phyloP scores from a whole-genome alignment of 1,140 invertebrate species.

The Apocrypta bakeri region DNA sequence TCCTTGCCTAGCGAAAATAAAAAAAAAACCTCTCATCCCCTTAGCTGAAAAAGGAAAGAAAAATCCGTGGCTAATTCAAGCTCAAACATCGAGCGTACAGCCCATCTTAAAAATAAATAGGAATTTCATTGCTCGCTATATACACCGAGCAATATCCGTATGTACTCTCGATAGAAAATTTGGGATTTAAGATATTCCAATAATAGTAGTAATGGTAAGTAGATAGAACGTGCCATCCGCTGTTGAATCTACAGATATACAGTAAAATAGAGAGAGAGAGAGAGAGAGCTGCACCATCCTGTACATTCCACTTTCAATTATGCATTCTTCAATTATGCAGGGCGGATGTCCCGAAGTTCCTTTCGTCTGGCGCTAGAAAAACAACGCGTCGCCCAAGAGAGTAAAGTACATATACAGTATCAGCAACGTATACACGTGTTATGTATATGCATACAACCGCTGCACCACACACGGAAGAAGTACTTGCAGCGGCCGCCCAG shows the following conservation, averaged over 20 bases:
- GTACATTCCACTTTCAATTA: conserved; percentile 27
- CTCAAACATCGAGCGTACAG: not conserved
- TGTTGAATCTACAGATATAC: not conserved
- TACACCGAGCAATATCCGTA: too few relatives aligned
- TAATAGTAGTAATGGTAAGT: not conserved
- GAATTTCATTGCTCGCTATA: not conserved
- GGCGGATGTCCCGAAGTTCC: not conserved
- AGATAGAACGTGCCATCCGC: not conserved
- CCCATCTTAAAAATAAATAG: conserved; percentile 21
- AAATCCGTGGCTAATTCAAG: conserved; percentile 9
- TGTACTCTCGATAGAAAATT: not conserved
- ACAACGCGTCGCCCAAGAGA: not conserved
- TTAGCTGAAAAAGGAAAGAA: not conserved
- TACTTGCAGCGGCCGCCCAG: conserved; percentile 63
- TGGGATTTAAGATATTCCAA: not conserved
- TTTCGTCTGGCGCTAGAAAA: not conserved
- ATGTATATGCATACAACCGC: not conserved
- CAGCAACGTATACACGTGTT: not conserved
- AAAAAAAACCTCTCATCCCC: too few relatives aligned
- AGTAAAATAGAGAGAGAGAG: not conserved
- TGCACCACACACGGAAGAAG: not conserved
- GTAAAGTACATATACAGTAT: not conserved
- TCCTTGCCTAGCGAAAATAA: too few relatives aligned
- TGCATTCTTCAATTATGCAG: conserved; percentile 25
- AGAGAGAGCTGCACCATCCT: not conserved